These are phyloP conservation scores for Eupithecia abbreviata DNA, from an alignment of 2,888 invertebrate genomes.

Conservation along the genomic window DNA sequence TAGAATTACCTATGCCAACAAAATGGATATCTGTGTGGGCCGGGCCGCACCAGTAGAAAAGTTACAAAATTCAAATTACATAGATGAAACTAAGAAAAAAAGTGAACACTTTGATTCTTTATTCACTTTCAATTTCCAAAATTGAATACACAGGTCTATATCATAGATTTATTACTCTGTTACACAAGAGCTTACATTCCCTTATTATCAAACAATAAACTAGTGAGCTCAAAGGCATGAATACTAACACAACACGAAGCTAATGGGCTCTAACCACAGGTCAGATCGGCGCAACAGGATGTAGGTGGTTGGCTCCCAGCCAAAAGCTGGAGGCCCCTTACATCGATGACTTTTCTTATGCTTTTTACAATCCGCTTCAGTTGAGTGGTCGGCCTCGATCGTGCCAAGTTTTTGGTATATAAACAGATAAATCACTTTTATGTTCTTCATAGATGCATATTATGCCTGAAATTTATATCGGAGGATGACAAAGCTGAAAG, in stretches of 20 bases:
- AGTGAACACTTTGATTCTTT: too few relatives aligned
- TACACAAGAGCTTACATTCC: not conserved
- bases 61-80: too few relatives aligned
- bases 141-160: not conserved
- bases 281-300: constrained; percentile 8
- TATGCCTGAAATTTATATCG: not conserved
- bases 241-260: not conserved
- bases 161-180: not conserved
- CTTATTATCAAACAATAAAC: not conserved
- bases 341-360: constrained; percentile 16
- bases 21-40: too few relatives aligned
- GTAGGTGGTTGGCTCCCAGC: not conserved
- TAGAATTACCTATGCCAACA: too few relatives aligned
- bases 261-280: constrained; percentile 8
- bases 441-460: not conserved
- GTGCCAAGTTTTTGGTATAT: constrained; percentile 9
- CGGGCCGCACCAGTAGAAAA: too few relatives aligned
- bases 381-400: constrained; percentile 3
- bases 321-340: constrained; percentile 1
- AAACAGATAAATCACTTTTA: constrained; percentile 4
- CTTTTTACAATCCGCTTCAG: constrained; percentile 10
- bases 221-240: not conserved
- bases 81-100: too few relatives aligned
- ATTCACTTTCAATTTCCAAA: not conserved
- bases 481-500: not conserved